These are phyloP conservation scores for Bettongia penicillata DNA, from an alignment of 2,113 vertebrate species.

Conservation along the genomic window DNA sequence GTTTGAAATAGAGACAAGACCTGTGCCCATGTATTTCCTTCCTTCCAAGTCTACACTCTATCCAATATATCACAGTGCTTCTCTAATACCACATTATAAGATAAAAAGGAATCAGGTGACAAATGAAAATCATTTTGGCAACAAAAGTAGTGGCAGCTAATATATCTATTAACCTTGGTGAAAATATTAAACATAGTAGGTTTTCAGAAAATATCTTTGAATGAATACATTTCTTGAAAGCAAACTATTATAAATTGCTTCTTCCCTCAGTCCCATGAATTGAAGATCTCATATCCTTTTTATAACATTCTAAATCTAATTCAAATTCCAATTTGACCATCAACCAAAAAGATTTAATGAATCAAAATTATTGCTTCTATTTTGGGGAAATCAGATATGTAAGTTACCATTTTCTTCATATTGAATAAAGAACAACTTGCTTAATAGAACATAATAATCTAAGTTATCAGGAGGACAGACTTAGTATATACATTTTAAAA, in stretches of 20 bases:
- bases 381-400: background rate
- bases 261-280: background rate
- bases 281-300: background rate
- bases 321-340: background rate
- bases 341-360: background rate
- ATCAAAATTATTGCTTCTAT: background rate
- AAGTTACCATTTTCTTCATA: background rate
- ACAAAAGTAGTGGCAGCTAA: slow-evolving; percentile 1
- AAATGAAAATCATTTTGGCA: slow-evolving; percentile 39
- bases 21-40: background rate
- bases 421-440: background rate
- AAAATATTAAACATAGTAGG: background rate
- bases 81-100: background rate
- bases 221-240: slow-evolving; percentile 2
- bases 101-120: background rate
- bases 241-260: background rate
- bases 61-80: background rate
- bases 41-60: background rate
- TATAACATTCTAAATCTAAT: background rate
- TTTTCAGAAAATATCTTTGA: background rate
- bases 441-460: background rate
- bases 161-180: background rate
- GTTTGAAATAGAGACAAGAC: background rate
- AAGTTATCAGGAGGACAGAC: background rate
- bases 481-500: background rate